Conservation (phyloP, 1,140 invertebrate genomes). For the Trachymyrmex cornetzi region DNA sequence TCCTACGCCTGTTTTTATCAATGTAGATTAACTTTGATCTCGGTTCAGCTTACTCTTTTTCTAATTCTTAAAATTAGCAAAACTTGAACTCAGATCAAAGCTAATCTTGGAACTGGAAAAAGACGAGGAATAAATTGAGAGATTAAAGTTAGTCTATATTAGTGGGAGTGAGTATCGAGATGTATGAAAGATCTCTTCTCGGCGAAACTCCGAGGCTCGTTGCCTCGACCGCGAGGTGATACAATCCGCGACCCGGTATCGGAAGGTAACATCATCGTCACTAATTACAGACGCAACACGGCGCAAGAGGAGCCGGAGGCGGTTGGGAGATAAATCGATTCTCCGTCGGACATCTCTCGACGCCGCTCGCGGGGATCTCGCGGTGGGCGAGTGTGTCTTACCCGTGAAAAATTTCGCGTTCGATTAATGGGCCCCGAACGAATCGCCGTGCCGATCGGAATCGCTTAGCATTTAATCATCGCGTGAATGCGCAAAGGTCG, state of each 20-base stretch:
- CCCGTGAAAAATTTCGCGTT: conserved; percentile 27
- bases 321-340: conserved; percentile 48
- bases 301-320: conserved; percentile 20
- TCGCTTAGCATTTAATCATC: conserved; percentile 80
- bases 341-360: not conserved
- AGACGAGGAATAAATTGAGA: no score
- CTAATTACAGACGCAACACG: conserved; percentile 56
- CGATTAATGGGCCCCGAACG: conserved; percentile 40
- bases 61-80: no score
- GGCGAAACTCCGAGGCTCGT: not conserved
- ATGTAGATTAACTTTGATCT: no score
- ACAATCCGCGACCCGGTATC: conserved; percentile 21
- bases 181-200: not conserved
- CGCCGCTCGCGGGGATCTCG: not conserved
- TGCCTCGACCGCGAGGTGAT: not conserved
- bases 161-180: not conserved
- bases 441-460: conserved; percentile 70
- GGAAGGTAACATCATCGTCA: conserved; percentile 52
- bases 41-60: no score
- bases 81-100: no score
- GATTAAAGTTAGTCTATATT: no score
- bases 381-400: not conserved
- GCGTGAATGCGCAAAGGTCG: conserved; percentile 48
- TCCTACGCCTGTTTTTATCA: no score
- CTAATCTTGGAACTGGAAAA: no score